Evolutionary conservation across 2,797 vertebrate species (phyloP), one percentile per base, ranked within the genome.

Genomic region (Coccyzus lansbergi): DNA sequence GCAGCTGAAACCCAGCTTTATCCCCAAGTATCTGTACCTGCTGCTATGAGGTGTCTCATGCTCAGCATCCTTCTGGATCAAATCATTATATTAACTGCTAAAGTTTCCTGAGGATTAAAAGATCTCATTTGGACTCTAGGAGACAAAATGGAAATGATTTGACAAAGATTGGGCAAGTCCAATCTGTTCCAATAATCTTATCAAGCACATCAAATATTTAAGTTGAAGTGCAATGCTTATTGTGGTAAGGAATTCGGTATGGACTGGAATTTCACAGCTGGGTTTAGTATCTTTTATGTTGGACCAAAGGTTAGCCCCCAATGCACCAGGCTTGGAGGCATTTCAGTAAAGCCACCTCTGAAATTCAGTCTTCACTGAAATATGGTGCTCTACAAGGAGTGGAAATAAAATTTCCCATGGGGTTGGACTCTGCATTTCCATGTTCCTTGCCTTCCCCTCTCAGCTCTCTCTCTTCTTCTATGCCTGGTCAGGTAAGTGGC

Each of bases 251-350:
- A 90, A 64, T 72, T 86, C 2, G 2, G 49, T 77, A 38, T 12
- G 56, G 75, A 67, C 13, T 63, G 60, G 80, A 86, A 90, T 79
- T 90, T 96, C 70, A 86, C 36, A 80, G 56, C 68, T 85, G 60
- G 15, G 63, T 90, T 94, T 52, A 40, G 26, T 72, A 19, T 58
- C 44, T 92, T 95, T 92, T 74, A 76, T 86, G 68, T 80, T 48
- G 36, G 42, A 70, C 26, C 26, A 80, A 83, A 80, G 1, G 2
- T 20, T 15, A 75, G 33, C 9, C 46, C 29, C 21, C 48, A 83
- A 0, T 0, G 11, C 34, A 22, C 36, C 78, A 56, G 33, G 24
- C 67, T 77, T 60, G 34, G 49, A 84, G 25, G 67, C 17, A 25
- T 26, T 52, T 77, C 70, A 7, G 19, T 0, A 1, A 79, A 52